Evolutionary conservation across 2,797 vertebrate species (phyloP), one percentile per base, ranked within the genome.

Genomic region (Melanotaenia maccullochi): DNA sequence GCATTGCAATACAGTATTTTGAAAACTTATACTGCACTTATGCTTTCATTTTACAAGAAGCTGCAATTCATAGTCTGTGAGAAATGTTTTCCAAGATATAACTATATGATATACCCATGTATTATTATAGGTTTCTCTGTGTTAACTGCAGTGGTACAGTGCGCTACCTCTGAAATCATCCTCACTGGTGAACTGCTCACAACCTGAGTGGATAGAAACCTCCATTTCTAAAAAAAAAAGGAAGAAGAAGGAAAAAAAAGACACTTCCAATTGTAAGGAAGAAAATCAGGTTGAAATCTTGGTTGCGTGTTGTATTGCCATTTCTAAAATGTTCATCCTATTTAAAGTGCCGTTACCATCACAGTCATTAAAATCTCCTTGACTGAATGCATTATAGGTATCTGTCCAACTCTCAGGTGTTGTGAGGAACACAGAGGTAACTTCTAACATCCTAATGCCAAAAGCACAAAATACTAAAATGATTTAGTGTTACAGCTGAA

Each of bases 1-100:
- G 85, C 84, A 76, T 88, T 83, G 89, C 90, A 91, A 90, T 89
- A 90, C 84, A 89, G 84, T 87, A 83, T 89, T 85, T 87, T 91
- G 55, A 90, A 77, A 87, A 71, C 78, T 87, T 75, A 79, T 77
- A 85, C 76, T 79, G 79, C 84, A 83, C 65, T 79, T 84, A 61
- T 87, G 78, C 85, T 90, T 85, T 81, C 33, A 69, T 81, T 87
- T 85, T 64, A 73, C 65, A 65, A 84, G 71, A 89, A 79, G 73
- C 74, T 89, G 78, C 82, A 74, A 82, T 85, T 80, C 81, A 67
- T 82, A 62, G 79, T 70, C 60, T 81, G 58, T 71, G 35, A 60
- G 55, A 75, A 60, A 65, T 66, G 40, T 84, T 81, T 79, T 67
- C 81, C 69, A 81, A 78, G 49, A 73, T 51, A 69, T 58, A 32